Base-by-base conservation (phyloP, 2,888 invertebrate genomes). In the Limnephilus auricula region DNA sequence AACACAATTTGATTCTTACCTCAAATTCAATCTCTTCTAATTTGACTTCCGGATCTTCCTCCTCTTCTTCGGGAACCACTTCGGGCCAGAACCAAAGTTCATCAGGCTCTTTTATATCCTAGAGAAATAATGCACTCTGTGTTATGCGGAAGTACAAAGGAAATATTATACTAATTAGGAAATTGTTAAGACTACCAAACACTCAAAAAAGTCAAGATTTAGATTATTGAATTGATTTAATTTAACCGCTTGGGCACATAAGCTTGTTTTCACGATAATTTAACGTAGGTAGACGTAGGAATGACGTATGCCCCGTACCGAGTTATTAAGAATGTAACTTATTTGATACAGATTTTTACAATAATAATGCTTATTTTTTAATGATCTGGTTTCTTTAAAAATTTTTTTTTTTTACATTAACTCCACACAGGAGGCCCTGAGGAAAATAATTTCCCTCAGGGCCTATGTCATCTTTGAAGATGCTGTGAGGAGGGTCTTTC, bases 1-100 rank as follows among this genome's bases (percentile, higher is more conserved):
- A 32, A 32, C 18, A 30, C 18, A 5, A 15, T 5, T 80, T 80
- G 15, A 18, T 37, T 25, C 37, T 89, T 45, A 86, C 94, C 89
- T 94, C 94, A 90, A 93, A 93, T 50, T 94, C 79, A 79, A 90
- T 78, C 82, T 92, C 93, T 40, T 86, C 94, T 86, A 93, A 93
- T 13, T 94, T 94, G 78, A 94, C 94, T 5, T 94, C 94, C 37
- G 93, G 93, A 92, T 94, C 94, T 93, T 95, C 94, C 13, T 94
- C 94, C 79, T 94, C 94, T 6, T 93, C 94, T 79, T 93, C 93
- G 92, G 94, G 94, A 93, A 93, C 93, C 78, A 90, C 79, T 79
- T 94, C 94, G 30, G 96, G 96, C 97, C 97, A 97, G 94, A 97
- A 97, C 96, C 97, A 97, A 2, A 93, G 86, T 93, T 97, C 95